A percentile compares a stretch with the other conserved stretches of the same genome.
phyloP scores from a whole-genome alignment of 92 coral and sea anemone species.

The Umimayanthus chanpuru region DNA sequence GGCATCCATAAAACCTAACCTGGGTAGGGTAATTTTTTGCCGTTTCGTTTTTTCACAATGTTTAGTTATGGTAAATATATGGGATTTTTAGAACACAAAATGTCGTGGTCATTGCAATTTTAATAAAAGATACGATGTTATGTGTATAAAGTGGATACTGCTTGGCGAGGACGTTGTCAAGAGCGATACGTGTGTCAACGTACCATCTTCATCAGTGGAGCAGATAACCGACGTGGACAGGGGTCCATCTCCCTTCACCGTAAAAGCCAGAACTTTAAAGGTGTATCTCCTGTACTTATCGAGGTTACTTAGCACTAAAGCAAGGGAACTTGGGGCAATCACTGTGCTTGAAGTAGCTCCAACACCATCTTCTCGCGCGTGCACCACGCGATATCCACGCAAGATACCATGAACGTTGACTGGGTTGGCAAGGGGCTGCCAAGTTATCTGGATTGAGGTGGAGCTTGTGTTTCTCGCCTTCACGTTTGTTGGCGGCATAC shows the following conservation, averaged over 20 bases:
- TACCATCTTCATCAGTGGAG: constrained; percentile 78
- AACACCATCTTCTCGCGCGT: constrained; percentile 59
- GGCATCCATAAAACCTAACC: too few relatives aligned
- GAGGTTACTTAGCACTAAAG: constrained; percentile 22
- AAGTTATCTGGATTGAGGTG: constrained; percentile 62
- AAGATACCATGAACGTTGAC: constrained; percentile 66
- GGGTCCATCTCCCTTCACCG: constrained; percentile 67
- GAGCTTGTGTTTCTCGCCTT: constrained; percentile 75
- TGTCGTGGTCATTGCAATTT: too few relatives aligned
- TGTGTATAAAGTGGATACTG: too few relatives aligned
- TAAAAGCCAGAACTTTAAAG: constrained; percentile 58
- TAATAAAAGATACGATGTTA: too few relatives aligned
- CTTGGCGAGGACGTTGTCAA: too few relatives aligned
- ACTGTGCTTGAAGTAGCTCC: background rate
- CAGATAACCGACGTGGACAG: constrained; percentile 33
- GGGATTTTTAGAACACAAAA: too few relatives aligned
- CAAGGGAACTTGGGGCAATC: background rate
- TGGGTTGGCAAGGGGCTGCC: constrained; percentile 72
- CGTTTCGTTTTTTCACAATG: too few relatives aligned
- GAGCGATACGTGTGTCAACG: background rate
- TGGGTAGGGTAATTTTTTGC: too few relatives aligned
- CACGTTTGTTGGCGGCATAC: constrained; percentile 51
- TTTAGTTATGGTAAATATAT: too few relatives aligned
- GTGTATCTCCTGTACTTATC: constrained; percentile 53
- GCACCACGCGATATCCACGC: constrained; percentile 57